Evolutionary conservation across 1,140 invertebrate species (phyloP).

Genomic region (Bombus sibiricus): DNA sequence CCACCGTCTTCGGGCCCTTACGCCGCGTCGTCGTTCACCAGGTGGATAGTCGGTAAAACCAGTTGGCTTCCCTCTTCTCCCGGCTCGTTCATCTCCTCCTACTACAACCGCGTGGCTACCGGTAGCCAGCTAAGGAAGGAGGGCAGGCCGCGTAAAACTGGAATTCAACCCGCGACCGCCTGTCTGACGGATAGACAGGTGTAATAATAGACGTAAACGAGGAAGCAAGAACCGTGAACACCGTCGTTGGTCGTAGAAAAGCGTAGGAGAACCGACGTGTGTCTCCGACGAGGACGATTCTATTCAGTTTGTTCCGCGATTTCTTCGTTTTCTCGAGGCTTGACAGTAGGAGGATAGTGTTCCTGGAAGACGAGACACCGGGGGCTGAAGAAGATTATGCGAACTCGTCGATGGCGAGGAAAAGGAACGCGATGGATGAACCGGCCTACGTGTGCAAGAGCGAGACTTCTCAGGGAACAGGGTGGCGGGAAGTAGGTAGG

Average conservation of each 20-base stretch:
- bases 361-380: not conserved
- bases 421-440: conserved; percentile 18
- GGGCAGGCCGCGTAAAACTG: conserved; percentile 74
- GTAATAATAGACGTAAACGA: conserved; percentile 78
- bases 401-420: conserved; percentile 5
- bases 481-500: conserved; percentile 74
- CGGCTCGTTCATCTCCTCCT: conserved; percentile 60
- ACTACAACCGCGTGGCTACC: conserved; percentile 48
- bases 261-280: not conserved
- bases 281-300: not conserved
- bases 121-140: conserved; percentile 48
- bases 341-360: not conserved
- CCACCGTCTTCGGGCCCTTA: conserved; percentile 45
- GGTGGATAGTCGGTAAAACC: conserved; percentile 67
- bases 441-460: conserved; percentile 16
- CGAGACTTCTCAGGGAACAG: conserved; percentile 58
- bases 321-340: not conserved
- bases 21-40: conserved; percentile 51
- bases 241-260: not conserved
- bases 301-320: too few relatives aligned
- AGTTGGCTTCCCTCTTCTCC: conserved; percentile 61
- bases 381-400: not conserved
- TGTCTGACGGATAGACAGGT: conserved; percentile 74
- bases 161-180: conserved; percentile 72
- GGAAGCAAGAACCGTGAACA: conserved; percentile 54